Evolutionary conservation across 92 coral and sea anemone genomes (phyloP).

Genomic region (Epizoanthus ramosus): DNA sequence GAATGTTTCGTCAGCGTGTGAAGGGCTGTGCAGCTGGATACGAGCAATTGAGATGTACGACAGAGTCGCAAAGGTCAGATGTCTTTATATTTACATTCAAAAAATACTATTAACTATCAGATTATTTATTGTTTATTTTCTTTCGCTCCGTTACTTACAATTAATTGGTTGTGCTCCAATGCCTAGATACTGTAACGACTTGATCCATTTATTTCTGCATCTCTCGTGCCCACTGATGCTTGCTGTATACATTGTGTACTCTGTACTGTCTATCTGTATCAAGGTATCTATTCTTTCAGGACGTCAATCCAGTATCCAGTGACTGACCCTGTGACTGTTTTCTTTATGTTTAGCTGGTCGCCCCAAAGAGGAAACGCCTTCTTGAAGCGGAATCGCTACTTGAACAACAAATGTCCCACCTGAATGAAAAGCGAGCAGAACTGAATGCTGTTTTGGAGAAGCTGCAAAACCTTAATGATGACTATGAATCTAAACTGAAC

Average conservation of each 20-base stretch:
- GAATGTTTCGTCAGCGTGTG: conserved; percentile 94
- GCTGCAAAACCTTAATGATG: conserved; percentile 89
- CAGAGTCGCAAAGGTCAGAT: conserved; percentile 91
- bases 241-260: too few species aligned
- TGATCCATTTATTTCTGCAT: too few species aligned
- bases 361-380: conserved; percentile 91
- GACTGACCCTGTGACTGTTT: background rate
- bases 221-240: too few species aligned
- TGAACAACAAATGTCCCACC: conserved; percentile 83
- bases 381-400: conserved; percentile 82
- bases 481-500: conserved; percentile 82
- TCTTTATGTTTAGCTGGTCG: conserved; percentile 72
- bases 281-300: too few species aligned
- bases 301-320: background rate
- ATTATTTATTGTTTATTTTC: background rate
- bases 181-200: too few species aligned
- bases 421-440: conserved; percentile 87
- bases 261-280: too few species aligned
- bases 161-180: too few species aligned
- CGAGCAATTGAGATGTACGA: conserved; percentile 99
- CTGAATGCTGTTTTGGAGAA: conserved; percentile 91
- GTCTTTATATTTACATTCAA: too few species aligned
- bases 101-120: background rate
- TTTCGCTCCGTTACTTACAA: too few species aligned
- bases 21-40: conserved; percentile 98